Conservation (phyloP, 2,797 vertebrate genomes). For the Ptychadena robeensis region DNA sequence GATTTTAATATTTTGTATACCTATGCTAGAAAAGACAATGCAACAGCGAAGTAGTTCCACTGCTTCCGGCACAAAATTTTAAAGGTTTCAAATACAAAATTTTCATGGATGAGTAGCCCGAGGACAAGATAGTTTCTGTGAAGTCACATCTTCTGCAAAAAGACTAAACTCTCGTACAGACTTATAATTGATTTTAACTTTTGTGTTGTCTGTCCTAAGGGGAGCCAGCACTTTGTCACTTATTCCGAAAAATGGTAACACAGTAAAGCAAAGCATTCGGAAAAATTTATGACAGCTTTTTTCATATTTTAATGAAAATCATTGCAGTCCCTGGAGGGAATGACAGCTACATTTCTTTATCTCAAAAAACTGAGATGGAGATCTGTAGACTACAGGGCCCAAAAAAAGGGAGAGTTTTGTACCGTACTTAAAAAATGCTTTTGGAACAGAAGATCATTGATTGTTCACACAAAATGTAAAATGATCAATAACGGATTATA, state of each 20-base stretch:
- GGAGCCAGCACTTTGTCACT: slow-evolving; percentile 48
- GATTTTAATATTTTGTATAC: not conserved
- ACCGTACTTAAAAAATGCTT: slow-evolving; percentile 28
- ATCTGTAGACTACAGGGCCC: not conserved
- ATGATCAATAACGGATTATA: slow-evolving; percentile 57
- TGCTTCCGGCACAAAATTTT: slow-evolving; percentile 25
- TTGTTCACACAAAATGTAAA: slow-evolving; percentile 31
- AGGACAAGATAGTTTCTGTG: slow-evolving; percentile 37
- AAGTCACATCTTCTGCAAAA: slow-evolving; percentile 9
- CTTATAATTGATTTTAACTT: slow-evolving; percentile 60
- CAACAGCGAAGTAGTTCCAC: not conserved
- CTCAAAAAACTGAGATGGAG: slow-evolving; percentile 15
- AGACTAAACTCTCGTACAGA: slow-evolving; percentile 26
- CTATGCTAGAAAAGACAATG: not conserved
- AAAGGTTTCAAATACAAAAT: slow-evolving; percentile 35
- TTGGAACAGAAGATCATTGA: slow-evolving; percentile 30
- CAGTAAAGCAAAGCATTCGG: not conserved
- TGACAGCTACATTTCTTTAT: slow-evolving; percentile 51
- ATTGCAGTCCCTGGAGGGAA: slow-evolving; percentile 36
- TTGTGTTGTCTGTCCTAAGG: slow-evolving; percentile 59
- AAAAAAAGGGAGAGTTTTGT: slow-evolving; percentile 3
- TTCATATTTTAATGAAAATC: slow-evolving; percentile 50
- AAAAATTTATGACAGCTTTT: slow-evolving; percentile 18
- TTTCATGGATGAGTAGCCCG: slow-evolving; percentile 38
- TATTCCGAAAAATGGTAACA: slow-evolving; percentile 38